These are phyloP conservation scores for Limnothrissa miodon DNA, from an alignment of 2,113 vertebrate species.

Conservation along the genomic window DNA sequence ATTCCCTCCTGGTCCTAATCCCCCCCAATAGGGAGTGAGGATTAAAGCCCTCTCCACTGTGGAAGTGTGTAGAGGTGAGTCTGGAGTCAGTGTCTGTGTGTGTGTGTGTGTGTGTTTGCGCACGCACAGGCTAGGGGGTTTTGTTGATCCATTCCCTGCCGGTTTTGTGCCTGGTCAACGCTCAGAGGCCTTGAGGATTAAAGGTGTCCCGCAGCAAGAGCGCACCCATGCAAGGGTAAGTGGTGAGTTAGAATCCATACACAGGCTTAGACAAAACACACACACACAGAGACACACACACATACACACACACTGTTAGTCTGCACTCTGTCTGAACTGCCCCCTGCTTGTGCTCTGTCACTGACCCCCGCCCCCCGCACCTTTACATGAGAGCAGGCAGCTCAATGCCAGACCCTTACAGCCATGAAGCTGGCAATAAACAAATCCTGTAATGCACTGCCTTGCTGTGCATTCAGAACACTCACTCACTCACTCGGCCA, in stretches of 20 bases:
- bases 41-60: background rate
- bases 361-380: background rate
- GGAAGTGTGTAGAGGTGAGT: background rate
- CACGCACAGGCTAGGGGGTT: background rate
- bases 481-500: no score
- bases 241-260: background rate
- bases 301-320: background rate
- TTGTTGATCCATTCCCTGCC: background rate
- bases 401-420: no score
- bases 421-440: no score
- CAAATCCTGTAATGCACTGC: no score
- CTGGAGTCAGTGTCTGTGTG: background rate
- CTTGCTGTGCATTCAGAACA: no score
- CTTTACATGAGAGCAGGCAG: background rate
- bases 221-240: background rate
- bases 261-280: background rate
- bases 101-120: constrained; percentile 4
- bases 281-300: background rate
- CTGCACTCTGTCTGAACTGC: background rate
- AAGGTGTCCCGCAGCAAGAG: background rate
- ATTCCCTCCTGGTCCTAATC: background rate
- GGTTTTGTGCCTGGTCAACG: background rate
- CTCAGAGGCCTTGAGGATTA: background rate
- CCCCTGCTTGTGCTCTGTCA: background rate
- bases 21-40: background rate